Conservation (phyloP, 2,797 vertebrate genomes). For the Liasis olivaceus region DNA sequence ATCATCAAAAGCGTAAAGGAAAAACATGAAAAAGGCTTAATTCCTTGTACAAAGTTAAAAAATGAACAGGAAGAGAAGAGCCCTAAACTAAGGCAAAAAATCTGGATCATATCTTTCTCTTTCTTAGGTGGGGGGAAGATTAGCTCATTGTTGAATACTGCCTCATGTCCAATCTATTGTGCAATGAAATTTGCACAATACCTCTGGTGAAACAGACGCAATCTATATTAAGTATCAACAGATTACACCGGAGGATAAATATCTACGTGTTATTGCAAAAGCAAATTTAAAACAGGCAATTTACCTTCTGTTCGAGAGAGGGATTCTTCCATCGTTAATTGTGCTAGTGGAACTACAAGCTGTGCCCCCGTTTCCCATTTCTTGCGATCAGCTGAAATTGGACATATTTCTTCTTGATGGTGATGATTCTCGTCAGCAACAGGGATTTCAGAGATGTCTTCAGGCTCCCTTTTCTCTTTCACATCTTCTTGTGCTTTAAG, state of each 20-base stretch:
- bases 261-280: background rate
- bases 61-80: background rate
- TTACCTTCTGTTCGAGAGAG: constrained; percentile 76
- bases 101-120: background rate
- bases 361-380: constrained; percentile 87
- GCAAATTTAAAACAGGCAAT: constrained; percentile 18
- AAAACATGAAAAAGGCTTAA: background rate
- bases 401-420: constrained; percentile 66
- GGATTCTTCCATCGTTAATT: constrained; percentile 83
- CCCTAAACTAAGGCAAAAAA: background rate
- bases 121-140: background rate
- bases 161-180: background rate
- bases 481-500: constrained; percentile 81
- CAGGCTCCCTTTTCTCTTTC: constrained; percentile 57
- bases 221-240: background rate
- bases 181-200: background rate
- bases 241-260: background rate
- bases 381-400: constrained; percentile 81
- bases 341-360: constrained; percentile 81
- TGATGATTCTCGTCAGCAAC: constrained; percentile 54
- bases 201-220: background rate
- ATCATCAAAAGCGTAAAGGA: background rate
- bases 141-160: background rate
- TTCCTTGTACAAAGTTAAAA: background rate
- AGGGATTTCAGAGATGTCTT: constrained; percentile 25